Percentiles rank a stretch among this genome's conserved stretches.
Conservation (phyloP, 2,113 vertebrate genomes). For the Datnioides undecimradiatus region DNA sequence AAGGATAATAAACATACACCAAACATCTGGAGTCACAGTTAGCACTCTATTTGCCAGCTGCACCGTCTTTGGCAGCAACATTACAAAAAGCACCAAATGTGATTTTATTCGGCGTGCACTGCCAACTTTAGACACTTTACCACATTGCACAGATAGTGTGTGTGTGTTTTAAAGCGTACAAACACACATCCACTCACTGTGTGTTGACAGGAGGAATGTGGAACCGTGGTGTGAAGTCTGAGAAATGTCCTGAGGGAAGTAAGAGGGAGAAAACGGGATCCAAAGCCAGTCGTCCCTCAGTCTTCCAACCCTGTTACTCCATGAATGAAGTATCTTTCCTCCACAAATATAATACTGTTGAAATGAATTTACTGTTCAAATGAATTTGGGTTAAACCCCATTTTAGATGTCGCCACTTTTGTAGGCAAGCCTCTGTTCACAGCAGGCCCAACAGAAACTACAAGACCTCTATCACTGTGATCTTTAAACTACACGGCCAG, state of each 20-base stretch:
- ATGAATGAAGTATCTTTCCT: too few species aligned
- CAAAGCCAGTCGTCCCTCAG: neutral
- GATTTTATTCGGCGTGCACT: conserved; percentile 2
- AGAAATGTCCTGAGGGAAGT: conserved; percentile 16
- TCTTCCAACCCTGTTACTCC: neutral
- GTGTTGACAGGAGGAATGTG: conserved; percentile 55
- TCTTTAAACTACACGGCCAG: neutral
- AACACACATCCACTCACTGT: neutral
- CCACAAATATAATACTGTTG: too few species aligned
- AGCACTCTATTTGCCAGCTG: neutral
- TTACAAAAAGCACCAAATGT: neutral
- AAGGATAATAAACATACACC: neutral
- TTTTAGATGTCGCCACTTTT: too few species aligned
- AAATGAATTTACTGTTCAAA: neutral
- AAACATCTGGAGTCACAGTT: neutral
- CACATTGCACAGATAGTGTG: neutral
- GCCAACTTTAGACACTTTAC: neutral
- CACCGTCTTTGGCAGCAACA: neutral
- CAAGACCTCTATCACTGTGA: neutral
- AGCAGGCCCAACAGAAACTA: neutral
- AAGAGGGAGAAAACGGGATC: neutral
- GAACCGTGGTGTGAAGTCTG: conserved; percentile 57
- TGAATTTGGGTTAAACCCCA: neutral
- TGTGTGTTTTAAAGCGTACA: neutral
- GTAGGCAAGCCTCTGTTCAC: neutral